These are phyloP conservation scores for Speoplatyrhinus poulsoni DNA, from an alignment of 2,113 vertebrate genomes.

Conservation along the genomic window DNA sequence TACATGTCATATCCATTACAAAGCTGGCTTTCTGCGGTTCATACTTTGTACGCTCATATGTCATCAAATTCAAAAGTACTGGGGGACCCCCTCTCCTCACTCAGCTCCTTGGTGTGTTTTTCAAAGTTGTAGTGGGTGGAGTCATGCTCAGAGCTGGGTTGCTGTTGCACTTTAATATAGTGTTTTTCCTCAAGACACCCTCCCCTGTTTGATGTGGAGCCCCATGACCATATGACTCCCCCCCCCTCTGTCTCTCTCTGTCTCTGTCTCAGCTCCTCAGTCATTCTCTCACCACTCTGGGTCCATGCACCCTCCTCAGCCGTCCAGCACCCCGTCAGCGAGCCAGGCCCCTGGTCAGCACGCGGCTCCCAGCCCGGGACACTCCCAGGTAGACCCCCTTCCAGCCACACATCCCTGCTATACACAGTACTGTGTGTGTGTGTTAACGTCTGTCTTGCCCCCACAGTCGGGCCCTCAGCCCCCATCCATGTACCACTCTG, in stretches of 20 bases:
- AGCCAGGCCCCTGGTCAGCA: slow-evolving; percentile 85
- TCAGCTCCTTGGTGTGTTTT: too few species aligned
- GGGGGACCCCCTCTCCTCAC: too few species aligned
- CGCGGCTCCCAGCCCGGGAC: slow-evolving; percentile 82
- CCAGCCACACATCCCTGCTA: neutral
- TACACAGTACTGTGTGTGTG: neutral
- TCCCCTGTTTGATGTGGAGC: too few species aligned
- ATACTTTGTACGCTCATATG: too few species aligned
- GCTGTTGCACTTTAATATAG: too few species aligned
- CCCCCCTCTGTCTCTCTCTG: neutral
- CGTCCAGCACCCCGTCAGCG: slow-evolving; percentile 85
- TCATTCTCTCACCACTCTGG: slow-evolving; percentile 84
- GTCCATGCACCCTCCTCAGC: slow-evolving; percentile 83
- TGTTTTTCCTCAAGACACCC: too few species aligned
- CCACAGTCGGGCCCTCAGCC: slow-evolving; percentile 79
- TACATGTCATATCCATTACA: too few species aligned
- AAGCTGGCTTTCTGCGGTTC: too few species aligned
- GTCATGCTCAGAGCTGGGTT: too few species aligned
- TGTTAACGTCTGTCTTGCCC: neutral
- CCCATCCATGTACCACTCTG: slow-evolving; percentile 84
- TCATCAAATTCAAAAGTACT: too few species aligned
- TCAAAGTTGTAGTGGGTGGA: too few species aligned
- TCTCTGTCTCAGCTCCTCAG: slow-evolving; percentile 74
- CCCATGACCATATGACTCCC: too few species aligned
- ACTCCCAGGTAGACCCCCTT: slow-evolving; percentile 31